These are phyloP conservation scores for Phoronis australis DNA, from an alignment of 2,888 invertebrate species.

Conservation along the genomic window DNA sequence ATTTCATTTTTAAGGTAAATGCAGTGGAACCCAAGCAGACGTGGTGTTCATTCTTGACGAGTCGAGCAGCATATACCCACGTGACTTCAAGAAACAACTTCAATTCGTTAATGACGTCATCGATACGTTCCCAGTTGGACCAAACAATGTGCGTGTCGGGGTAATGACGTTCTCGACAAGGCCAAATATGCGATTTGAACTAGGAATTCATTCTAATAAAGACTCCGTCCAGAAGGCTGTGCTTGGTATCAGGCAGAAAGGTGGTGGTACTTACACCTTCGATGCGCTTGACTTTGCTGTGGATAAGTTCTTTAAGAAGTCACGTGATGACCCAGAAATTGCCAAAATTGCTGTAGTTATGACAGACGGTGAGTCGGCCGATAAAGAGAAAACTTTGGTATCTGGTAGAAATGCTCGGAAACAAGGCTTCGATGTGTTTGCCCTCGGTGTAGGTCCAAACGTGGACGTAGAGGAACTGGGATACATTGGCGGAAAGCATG, in stretches of 20 bases:
- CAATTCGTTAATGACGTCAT: neutral
- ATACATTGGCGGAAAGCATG: constrained; percentile 2
- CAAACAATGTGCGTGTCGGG: neutral
- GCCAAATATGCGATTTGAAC: neutral
- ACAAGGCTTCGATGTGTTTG: constrained; percentile 7
- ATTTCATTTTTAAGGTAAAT: too few species aligned
- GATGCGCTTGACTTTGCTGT: neutral
- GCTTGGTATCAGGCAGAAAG: neutral
- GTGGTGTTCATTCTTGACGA: neutral
- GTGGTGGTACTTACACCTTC: neutral
- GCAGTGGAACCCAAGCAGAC: too few species aligned
- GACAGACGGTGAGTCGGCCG: neutral
- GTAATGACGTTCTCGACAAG: neutral
- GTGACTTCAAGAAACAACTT: neutral
- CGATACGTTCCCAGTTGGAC: neutral
- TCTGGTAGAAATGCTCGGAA: too few species aligned
- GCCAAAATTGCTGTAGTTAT: neutral
- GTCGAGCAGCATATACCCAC: neutral
- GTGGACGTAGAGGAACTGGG: constrained; percentile 6
- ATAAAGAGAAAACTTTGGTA: neutral
- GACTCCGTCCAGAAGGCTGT: neutral
- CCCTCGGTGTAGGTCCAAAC: constrained; percentile 10
- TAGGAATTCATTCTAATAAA: neutral
- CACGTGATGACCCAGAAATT: neutral
- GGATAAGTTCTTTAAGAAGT: neutral